phyloP scores from a whole-genome alignment of 2,113 vertebrate species.

The Herpetotheres cachinnans region DNA sequence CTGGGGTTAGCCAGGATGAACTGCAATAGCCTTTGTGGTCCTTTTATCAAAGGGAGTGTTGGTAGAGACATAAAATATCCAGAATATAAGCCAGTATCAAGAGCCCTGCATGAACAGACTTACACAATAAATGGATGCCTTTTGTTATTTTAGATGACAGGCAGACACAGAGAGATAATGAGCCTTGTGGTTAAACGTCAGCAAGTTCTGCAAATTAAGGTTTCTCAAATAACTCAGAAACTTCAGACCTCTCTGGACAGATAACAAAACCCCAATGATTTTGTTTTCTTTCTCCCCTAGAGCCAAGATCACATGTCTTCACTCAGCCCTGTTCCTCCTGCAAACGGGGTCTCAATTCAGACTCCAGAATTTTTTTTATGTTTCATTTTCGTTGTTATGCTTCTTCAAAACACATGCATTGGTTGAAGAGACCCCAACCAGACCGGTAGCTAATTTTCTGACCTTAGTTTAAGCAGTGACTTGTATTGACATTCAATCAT shows the following conservation, averaged over 20 bases:
- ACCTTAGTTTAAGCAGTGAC: neutral
- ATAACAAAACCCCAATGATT: neutral
- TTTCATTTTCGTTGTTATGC: neutral
- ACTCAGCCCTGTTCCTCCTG: neutral
- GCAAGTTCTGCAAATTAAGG: neutral
- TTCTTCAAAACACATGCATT: neutral
- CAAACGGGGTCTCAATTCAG: neutral
- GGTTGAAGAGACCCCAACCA: neutral
- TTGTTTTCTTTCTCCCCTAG: neutral
- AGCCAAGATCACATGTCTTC: neutral
- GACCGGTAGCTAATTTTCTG: neutral
- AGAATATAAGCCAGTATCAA: neutral
- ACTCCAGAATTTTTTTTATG: neutral
- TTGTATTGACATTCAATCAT: neutral
- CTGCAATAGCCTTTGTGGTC: neutral
- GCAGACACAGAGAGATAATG: neutral
- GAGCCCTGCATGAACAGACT: neutral
- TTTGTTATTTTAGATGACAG: neutral
- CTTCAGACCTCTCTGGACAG: neutral
- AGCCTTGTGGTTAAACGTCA: neutral
- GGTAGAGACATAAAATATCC: neutral
- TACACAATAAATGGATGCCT: neutral
- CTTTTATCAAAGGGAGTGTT: neutral
- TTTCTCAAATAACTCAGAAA: neutral
- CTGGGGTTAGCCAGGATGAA: neutral